A percentile compares a stretch with the other conserved stretches of the same genome.
phyloP scores from a whole-genome alignment of 1,140 invertebrate genomes.

The Zaprionus africanus region DNA sequence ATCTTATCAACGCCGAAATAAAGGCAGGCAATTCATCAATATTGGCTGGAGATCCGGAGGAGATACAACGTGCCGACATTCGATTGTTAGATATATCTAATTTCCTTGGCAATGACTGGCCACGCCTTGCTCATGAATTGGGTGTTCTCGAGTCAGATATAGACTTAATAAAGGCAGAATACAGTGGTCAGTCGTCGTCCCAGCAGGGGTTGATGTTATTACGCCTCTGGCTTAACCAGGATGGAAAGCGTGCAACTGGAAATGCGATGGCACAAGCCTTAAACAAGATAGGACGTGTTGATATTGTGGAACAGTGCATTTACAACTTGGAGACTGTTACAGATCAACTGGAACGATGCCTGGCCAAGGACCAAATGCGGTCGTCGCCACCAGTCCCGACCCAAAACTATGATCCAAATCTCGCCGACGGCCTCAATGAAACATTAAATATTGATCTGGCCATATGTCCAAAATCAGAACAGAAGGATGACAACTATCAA shows the following conservation, averaged over 20 bases:
- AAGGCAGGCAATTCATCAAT: conserved; percentile 8
- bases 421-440: conserved; percentile 27
- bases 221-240: conserved; percentile 88
- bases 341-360: conserved; percentile 91
- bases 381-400: background rate
- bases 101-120: conserved; percentile 95
- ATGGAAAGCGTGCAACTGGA: conserved; percentile 85
- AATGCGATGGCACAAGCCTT: conserved; percentile 95
- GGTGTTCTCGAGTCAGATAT: conserved; percentile 93
- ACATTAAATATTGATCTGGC: conserved; percentile 19
- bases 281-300: conserved; percentile 93
- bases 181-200: conserved; percentile 89
- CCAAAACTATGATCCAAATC: background rate
- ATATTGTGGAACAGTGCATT: conserved; percentile 90
- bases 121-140: conserved; percentile 92
- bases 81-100: conserved; percentile 96
- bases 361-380: conserved; percentile 85
- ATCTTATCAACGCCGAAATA: conserved; percentile 60
- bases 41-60: conserved; percentile 28
- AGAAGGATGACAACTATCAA: background rate
- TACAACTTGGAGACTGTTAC: conserved; percentile 92
- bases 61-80: conserved; percentile 84
- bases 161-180: conserved; percentile 93
- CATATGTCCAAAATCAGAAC: background rate
- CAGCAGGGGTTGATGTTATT: conserved; percentile 97